Evolutionary conservation across 2,797 vertebrate genomes (phyloP).

Genomic region (Capromys pilorides): DNA sequence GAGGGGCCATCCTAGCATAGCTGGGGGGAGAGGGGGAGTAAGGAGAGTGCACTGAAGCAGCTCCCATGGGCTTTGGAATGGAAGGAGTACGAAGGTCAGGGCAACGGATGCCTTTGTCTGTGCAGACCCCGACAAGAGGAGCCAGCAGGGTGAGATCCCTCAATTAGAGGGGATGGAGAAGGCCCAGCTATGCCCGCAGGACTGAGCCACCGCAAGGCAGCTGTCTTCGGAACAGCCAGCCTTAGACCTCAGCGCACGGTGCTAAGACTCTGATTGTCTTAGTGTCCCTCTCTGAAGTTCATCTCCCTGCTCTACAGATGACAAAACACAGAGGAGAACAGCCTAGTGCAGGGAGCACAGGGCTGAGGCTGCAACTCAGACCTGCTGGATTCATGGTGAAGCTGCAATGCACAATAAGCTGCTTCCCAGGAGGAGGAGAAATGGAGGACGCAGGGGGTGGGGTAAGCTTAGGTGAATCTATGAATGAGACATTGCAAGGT

Average conservation of each 20-base stretch:
- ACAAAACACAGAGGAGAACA: not conserved
- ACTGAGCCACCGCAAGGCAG: not conserved
- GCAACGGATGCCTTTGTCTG: not conserved
- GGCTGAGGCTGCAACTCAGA: not conserved
- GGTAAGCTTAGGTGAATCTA: not conserved
- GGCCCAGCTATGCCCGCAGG: not conserved
- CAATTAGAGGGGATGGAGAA: not conserved
- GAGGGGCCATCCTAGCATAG: not conserved
- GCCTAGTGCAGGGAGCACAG: not conserved
- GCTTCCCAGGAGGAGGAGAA: not conserved
- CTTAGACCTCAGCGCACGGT: no score
- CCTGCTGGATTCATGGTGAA: not conserved
- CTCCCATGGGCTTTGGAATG: not conserved
- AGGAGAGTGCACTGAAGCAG: no score
- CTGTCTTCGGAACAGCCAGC: not conserved
- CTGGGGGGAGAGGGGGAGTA: no score
- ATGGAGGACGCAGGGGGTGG: not conserved
- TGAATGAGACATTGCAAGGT: not conserved
- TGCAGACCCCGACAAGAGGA: not conserved
- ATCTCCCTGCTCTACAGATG: not conserved
- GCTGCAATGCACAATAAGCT: not conserved
- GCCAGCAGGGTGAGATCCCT: not conserved
- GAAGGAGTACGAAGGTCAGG: accelerated
- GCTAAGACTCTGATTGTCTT: not conserved
- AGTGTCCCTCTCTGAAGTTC: not conserved